Conservation (phyloP, 2,113 vertebrate genomes). For the Probosciger aterrimus region DNA sequence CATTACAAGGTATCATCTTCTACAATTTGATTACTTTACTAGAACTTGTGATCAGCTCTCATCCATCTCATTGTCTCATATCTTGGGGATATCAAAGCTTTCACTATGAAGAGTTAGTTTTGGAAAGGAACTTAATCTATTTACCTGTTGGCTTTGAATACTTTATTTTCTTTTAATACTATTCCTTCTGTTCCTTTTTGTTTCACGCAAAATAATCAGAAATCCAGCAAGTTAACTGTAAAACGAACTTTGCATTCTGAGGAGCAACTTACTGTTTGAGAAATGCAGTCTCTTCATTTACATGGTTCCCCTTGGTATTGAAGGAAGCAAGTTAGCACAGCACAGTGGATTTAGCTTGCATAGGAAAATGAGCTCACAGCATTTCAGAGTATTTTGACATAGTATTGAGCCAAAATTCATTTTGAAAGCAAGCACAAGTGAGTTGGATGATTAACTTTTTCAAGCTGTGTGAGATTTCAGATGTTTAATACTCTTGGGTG, state of each 20-base stretch:
- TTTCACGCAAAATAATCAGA: background rate
- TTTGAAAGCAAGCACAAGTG: background rate
- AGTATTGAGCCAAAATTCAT: background rate
- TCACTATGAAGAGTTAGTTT: background rate
- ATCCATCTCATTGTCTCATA: background rate
- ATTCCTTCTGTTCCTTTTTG: background rate
- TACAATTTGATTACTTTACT: background rate
- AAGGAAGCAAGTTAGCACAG: background rate
- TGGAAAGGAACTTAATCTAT: background rate
- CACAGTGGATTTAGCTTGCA: background rate
- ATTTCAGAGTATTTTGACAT: background rate
- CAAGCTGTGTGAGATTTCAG: background rate
- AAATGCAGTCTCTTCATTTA: background rate
- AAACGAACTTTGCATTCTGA: background rate
- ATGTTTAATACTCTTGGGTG: background rate
- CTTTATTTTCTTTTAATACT: background rate
- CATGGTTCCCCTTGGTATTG: background rate
- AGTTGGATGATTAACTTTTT: background rate
- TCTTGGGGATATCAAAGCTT: background rate
- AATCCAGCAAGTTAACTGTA: background rate
- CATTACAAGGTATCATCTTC: background rate
- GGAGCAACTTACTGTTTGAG: background rate
- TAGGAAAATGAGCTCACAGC: background rate
- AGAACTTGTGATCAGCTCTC: background rate
- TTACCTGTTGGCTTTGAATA: background rate